Evolutionary conservation across 2,113 vertebrate species (phyloP).

Genomic region (Atherinomorus stipes): DNA sequence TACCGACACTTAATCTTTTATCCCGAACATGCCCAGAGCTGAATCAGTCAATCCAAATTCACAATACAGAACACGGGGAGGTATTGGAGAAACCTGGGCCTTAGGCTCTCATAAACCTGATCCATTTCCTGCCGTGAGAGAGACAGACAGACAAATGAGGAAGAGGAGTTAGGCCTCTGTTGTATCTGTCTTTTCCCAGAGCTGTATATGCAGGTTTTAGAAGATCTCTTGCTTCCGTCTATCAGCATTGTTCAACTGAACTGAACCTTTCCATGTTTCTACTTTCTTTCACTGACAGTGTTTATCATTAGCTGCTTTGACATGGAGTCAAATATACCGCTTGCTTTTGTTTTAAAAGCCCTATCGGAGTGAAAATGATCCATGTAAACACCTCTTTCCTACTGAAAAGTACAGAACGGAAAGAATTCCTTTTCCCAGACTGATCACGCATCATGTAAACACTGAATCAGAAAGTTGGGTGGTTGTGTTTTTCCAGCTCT

Average conservation of each 20-base stretch:
- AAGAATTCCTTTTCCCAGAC: no score
- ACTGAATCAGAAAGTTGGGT: no score
- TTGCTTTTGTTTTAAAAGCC: no score
- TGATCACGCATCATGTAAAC: no score
- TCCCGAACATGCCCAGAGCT: conserved; percentile 15
- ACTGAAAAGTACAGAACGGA: no score
- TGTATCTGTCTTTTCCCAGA: conserved; percentile 56
- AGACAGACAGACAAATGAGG: conserved; percentile 5
- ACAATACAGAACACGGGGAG: conserved; percentile 42
- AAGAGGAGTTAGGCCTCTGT: conserved; percentile 54
- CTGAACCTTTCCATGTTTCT: conserved; percentile 10
- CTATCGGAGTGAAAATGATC: no score
- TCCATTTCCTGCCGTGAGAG: conserved; percentile 50
- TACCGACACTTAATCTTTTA: neutral
- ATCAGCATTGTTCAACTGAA: conserved; percentile 31
- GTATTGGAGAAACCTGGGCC: conserved; percentile 58
- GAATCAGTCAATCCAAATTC: conserved; percentile 54
- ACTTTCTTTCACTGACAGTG: conserved; percentile 14
- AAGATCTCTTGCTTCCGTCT: conserved; percentile 27
- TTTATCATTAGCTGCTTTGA: neutral
- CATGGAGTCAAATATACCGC: no score
- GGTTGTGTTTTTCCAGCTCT: no score
- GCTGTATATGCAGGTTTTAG: conserved; percentile 61
- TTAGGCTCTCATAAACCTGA: conserved; percentile 52
- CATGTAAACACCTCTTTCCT: no score